Evolutionary conservation across 2,797 vertebrate genomes (phyloP).

Genomic region (Merluccius polli): DNA sequence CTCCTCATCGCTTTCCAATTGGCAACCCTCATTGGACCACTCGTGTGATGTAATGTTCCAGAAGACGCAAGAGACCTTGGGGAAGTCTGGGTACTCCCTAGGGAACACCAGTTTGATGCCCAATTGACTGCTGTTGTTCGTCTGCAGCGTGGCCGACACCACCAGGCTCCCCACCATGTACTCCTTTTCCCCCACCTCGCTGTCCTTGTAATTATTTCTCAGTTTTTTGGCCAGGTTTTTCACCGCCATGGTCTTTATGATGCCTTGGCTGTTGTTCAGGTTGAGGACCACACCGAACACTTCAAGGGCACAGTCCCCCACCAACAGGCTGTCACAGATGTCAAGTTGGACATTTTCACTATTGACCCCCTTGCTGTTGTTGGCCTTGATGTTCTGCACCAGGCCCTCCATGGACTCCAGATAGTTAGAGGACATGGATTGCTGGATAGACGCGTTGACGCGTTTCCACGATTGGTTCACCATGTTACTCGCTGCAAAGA

Average conservation of each 20-base stretch:
- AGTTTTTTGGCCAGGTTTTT: constrained; percentile 63
- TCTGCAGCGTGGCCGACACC: constrained; percentile 54
- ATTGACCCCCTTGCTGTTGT: constrained; percentile 7
- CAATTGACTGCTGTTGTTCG: background rate
- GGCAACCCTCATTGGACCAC: constrained; percentile 69
- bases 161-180: constrained; percentile 36
- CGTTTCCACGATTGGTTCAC: constrained; percentile 48
- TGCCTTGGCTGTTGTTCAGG: constrained; percentile 32
- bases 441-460: background rate
- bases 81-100: rapidly evolving
- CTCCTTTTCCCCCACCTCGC: rapidly evolving
- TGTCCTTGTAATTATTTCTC: rapidly evolving
- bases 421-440: constrained; percentile 48
- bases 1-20: rapidly evolving
- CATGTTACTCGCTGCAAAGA: constrained; percentile 66
- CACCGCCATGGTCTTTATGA: constrained; percentile 62
- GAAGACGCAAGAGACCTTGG: constrained; percentile 62
- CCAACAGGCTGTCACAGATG: constrained; percentile 37
- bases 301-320: constrained; percentile 28
- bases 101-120: constrained; percentile 60
- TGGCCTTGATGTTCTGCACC: constrained; percentile 56
- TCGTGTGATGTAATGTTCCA: constrained; percentile 32
- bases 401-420: constrained; percentile 67
- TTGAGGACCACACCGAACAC: constrained; percentile 48
- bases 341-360: constrained; percentile 60